Evolutionary conservation across 2,797 vertebrate species (phyloP), one percentile per base, ranked within the genome.

Genomic region (Podargus strigoides): DNA sequence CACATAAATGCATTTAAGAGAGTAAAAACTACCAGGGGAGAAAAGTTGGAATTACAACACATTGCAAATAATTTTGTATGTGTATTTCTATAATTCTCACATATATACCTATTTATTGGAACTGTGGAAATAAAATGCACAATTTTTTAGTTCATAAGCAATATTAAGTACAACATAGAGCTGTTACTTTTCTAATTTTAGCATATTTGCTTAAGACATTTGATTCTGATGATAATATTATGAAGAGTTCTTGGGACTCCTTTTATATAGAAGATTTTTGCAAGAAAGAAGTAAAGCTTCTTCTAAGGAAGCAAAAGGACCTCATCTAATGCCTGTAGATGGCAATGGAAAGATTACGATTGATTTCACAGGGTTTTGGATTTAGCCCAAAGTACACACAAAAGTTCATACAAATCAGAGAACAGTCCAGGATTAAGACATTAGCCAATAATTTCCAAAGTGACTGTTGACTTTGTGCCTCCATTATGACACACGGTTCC

Each of bases 401-500:
- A 58, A 83, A 81, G 64, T 90, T 97, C 88, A 89, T 93, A 93
- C 73, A 93, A 95, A 91, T 96, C 91, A 97, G 87, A 83, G 94
- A 90, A 88, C 91, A 93, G 95, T 88, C 70, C 87, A 60, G 83
- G 89, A 96, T 96, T 96, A 96, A 96, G 96, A 95, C 91, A 91
- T 91, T 95, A 94, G 85, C 85, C 93, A 95, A 85, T 94, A 94
- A 93, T 96, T 96, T 96, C 91, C 89, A 87, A 96, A 95, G 91
- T 94, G 91, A 94, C 73, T 96, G 93, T 79, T 95, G 95, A 94
- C 85, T 96, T 94, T 94, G 67, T 86, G 80, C 93, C 70, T 88
- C 77, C 9, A 0, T 73, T 90, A 79, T 91, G 89, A 96, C 94
- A 95, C 86, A 85, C 4, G 0, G 93, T 92, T 94, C 70, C 85